Evolutionary conservation across 2,888 invertebrate species (phyloP), one percentile per base, ranked within the genome.

Genomic region (Tanypteryx hageni): DNA sequence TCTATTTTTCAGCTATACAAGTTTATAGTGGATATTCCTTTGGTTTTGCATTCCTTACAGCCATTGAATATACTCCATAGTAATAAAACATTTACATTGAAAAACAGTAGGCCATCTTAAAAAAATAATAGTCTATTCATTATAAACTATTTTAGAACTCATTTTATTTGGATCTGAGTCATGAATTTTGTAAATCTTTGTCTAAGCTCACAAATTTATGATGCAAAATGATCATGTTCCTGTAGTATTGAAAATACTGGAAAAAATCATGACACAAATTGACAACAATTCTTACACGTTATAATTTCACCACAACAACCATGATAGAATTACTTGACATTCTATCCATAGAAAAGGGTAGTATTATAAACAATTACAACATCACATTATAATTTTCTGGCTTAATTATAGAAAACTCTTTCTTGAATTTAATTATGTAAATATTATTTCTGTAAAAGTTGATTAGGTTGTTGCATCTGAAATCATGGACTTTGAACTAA

Each of bases 161-260:
- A 27, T 27, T 61, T 86, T 86, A 27, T 31, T 64, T 86, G 22
- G 44, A n/a, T n/a, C 57, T 57, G 11, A 16, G 31, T 57, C 61
- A 59, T n/a, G 18, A 31, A 31, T 27, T 18, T 57, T 57, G 59
- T 59, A 59, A 57, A 57, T 56, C 57, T 31, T 61, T 31, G 61
- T 16, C 61, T 86, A 86, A 86, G 86, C 86, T 89, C 64, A 14
- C 44, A 27, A 56, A 68, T 89, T 89, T 44, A 64, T 89, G 68
- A 68, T 89, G 64, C 44, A 64, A 61, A 68, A 64, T n/a, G 7
- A 44, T 44, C 64, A n/a, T 58, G 44, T 84, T 86, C 14, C 27
- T 61, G 18, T 31, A 59, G 9, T n/a, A 58, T n/a, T 86, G 8
- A 86, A 57, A 22, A 68, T 31, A 10, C 3, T 89, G 2, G 13